Base-by-base conservation (phyloP, 2,113 vertebrate genomes). In the Brienomyrus brachyistius region DNA sequence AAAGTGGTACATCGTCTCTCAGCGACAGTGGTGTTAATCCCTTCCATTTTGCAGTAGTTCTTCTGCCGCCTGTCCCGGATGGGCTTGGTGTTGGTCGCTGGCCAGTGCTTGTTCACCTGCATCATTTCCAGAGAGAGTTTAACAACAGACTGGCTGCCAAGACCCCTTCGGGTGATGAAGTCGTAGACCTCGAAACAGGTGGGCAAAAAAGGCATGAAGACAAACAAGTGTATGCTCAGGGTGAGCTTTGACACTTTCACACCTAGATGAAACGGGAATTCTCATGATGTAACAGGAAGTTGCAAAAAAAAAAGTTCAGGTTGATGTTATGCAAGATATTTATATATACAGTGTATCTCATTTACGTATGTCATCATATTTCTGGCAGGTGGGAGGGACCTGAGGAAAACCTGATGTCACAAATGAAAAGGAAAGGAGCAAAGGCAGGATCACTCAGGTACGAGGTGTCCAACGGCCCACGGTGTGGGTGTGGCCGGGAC, bases 361-460 rank as follows among this genome's bases (percentile, higher is more conserved):
- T 45, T 86, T 23, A 91, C 62, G 89, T 86, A 91, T 88, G 52
- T 92, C 86, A 45, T 77, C 31, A 62, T 90, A 91, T 66, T 91
- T 89, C 70, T 40, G 40, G 40, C 40, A 40, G 40, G 40, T 40
- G 2, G 40, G 40, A 40, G 40, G 40, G 2, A 40, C 40, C 40
- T 40, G 40, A 40, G 2, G 2, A 40, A 40, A 40, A 40, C 40
- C 40, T 40, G 40, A 40, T 40, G 40, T 40, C 40, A 40, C 40
- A 40, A 40, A 2, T 40, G 40, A 40, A 40, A 40, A 40, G 40
- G 40, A 40, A 40, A 40, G 40, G 40, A 40, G 40, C 40, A 40
- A 40, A 40, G 40, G 40, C 40, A 40, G 40, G 1, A 2, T 40
- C 40, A 40, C 40, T 40, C 40, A 40, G 40, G 40, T 40, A 40